Percentiles rank a stretch among this genome's conserved stretches.
Conservation (phyloP, 2,888 invertebrate species). For the Xestia rhomboidea region DNA sequence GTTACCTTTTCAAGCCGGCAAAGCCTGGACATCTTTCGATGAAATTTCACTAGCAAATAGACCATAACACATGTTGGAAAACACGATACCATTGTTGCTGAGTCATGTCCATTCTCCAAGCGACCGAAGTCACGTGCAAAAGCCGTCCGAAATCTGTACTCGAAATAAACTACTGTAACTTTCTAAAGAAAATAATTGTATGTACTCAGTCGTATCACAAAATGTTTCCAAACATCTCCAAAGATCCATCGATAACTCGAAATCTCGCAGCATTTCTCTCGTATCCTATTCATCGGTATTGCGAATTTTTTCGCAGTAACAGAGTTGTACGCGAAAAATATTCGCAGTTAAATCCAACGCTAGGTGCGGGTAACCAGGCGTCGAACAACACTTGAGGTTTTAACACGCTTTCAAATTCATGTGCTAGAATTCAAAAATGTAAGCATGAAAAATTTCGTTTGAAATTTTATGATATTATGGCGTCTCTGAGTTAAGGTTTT, state of each 20-base stretch:
- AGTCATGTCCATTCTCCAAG: not conserved
- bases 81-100: too few species aligned
- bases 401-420: slow-evolving; percentile 46
- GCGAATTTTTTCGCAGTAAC: slow-evolving; percentile 20
- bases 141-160: not conserved
- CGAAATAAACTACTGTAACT: not conserved
- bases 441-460: slow-evolving; percentile 26
- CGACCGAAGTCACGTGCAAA: not conserved
- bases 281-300: not conserved
- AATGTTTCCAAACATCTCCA: not conserved
- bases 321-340: slow-evolving; percentile 22
- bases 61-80: not conserved
- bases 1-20: too few species aligned
- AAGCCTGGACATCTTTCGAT: too few species aligned
- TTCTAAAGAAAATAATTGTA: not conserved
- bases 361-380: slow-evolving; percentile 50
- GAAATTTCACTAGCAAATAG: too few species aligned
- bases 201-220: not conserved
- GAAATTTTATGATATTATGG: slow-evolving; percentile 46
- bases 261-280: slow-evolving; percentile 1
- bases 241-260: not conserved
- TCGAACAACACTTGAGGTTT: slow-evolving; percentile 53
- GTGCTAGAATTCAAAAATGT: slow-evolving; percentile 53
- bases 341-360: slow-evolving; percentile 43
- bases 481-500: slow-evolving; percentile 6